A percentile compares a stretch with the other conserved stretches of the same genome.
These are phyloP conservation scores for Drosophila tristis DNA, from an alignment of 1,140 invertebrate species.

Conservation along the genomic window DNA sequence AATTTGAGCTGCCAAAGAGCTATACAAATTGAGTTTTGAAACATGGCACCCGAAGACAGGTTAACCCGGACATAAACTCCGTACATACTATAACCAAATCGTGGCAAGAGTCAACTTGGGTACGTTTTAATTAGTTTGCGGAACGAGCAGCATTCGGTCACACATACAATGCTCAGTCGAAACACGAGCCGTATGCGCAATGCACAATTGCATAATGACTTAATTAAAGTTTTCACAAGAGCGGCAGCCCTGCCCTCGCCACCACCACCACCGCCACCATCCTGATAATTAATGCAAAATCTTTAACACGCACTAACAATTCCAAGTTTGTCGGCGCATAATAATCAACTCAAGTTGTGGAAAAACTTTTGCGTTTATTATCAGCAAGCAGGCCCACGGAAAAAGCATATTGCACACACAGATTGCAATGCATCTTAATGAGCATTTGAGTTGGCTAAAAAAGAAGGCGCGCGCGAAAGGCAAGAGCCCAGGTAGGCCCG, in stretches of 20 bases:
- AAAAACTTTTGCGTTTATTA: slow-evolving; percentile 70
- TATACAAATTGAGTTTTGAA: slow-evolving; percentile 42
- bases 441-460: slow-evolving; percentile 34
- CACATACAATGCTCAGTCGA: slow-evolving; percentile 23
- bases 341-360: slow-evolving; percentile 72
- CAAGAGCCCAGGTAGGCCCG: slow-evolving; percentile 12
- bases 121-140: slow-evolving; percentile 74
- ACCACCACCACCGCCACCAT: background rate
- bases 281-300: slow-evolving; percentile 79
- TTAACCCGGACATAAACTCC: background rate
- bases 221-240: slow-evolving; percentile 65
- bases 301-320: slow-evolving; percentile 80
- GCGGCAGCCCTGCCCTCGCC: too few species aligned
- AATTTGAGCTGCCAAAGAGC: background rate
- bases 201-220: slow-evolving; percentile 74
- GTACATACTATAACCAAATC: background rate
- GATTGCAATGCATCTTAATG: slow-evolving; percentile 64
- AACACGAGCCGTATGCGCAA: slow-evolving; percentile 38
- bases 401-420: slow-evolving; percentile 64
- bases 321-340: slow-evolving; percentile 73
- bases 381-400: slow-evolving; percentile 44
- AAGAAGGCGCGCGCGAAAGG: slow-evolving; percentile 4
- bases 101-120: slow-evolving; percentile 25
- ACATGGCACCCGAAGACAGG: background rate
- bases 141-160: background rate